phyloP scores from a whole-genome alignment of 2,888 invertebrate genomes.

The Synanthedon vespiformis region DNA sequence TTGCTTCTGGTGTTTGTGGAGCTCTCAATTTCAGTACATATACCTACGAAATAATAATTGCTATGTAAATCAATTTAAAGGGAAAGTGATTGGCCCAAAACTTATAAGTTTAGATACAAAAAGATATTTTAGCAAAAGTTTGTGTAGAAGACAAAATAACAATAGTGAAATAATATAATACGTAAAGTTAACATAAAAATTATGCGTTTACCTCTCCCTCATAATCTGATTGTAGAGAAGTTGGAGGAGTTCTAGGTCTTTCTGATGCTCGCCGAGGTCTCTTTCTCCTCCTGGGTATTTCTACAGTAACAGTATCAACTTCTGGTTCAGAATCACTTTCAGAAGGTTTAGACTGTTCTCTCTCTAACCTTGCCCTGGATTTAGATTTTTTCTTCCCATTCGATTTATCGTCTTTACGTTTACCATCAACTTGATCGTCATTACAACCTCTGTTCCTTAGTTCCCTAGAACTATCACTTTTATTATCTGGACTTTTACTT shows the following conservation, averaged over 20 bases:
- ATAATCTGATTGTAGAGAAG: conserved; percentile 56
- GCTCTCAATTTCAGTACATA: conserved; percentile 57
- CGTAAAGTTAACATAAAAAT: neutral
- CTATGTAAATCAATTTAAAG: neutral
- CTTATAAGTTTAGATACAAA: too few relatives aligned
- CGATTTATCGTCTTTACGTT: conserved; percentile 48
- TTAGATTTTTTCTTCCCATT: conserved; percentile 62
- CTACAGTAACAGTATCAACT: conserved; percentile 62
- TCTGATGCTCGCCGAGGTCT: conserved; percentile 53
- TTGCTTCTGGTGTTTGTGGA: conserved; percentile 44
- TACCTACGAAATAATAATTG: conserved; percentile 26
- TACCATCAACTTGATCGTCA: conserved; percentile 39
- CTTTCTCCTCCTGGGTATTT: conserved; percentile 60
- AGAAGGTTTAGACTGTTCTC: conserved; percentile 63
- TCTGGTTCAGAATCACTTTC: conserved; percentile 61
- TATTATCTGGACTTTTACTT: conserved; percentile 21
- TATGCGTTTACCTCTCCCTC: conserved; percentile 49
- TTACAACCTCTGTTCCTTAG: conserved; percentile 25
- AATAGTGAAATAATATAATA: neutral
- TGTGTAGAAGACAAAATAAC: too few relatives aligned
- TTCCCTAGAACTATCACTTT: conserved; percentile 17
- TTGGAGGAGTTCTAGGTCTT: conserved; percentile 54
- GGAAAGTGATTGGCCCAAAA: too few relatives aligned
- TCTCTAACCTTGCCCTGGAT: conserved; percentile 55
- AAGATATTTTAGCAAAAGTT: neutral